Conservation (phyloP, 2,797 vertebrate genomes). For the Trematomus bernacchii region DNA sequence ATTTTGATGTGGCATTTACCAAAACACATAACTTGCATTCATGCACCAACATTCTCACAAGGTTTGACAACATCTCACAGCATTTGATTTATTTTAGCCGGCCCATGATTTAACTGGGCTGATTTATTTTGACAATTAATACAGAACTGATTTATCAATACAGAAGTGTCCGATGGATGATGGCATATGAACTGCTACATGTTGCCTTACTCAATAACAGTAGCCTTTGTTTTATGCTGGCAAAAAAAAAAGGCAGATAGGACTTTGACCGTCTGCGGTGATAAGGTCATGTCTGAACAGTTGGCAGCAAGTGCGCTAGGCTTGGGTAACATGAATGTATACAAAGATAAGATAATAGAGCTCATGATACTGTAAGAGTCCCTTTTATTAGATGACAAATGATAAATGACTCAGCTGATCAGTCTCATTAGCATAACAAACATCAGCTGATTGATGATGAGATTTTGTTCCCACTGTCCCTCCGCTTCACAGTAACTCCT, state of each 20-base stretch:
- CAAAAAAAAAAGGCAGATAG: conserved; percentile 17
- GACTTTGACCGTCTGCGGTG: conserved; percentile 66
- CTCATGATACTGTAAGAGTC: conserved; percentile 27
- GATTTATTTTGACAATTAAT: conserved; percentile 9
- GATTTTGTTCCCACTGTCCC: background rate
- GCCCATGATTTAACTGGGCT: too few relatives aligned
- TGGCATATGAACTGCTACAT: conserved; percentile 2
- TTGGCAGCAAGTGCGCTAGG: conserved; percentile 27
- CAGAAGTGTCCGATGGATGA: background rate
- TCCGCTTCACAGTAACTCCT: conserved; percentile 1
- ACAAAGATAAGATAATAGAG: conserved; percentile 36
- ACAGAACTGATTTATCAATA: too few relatives aligned
- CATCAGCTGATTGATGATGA: conserved; percentile 14
- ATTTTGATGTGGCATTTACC: background rate
- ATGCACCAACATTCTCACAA: conserved; percentile 1
- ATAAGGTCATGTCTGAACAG: conserved; percentile 58
- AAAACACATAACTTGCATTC: background rate
- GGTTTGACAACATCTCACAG: conserved; percentile 3
- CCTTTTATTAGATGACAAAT: conserved; percentile 16
- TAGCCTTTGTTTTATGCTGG: conserved; percentile 31
- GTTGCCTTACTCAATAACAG: conserved; percentile 38
- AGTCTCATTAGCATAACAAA: conserved; percentile 17
- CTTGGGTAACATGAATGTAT: conserved; percentile 41
- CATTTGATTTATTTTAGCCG: too few relatives aligned
- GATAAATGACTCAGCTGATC: conserved; percentile 15